Base-by-base conservation (phyloP, 23 tunicate species). In the Halocynthia roretzi region DNA sequence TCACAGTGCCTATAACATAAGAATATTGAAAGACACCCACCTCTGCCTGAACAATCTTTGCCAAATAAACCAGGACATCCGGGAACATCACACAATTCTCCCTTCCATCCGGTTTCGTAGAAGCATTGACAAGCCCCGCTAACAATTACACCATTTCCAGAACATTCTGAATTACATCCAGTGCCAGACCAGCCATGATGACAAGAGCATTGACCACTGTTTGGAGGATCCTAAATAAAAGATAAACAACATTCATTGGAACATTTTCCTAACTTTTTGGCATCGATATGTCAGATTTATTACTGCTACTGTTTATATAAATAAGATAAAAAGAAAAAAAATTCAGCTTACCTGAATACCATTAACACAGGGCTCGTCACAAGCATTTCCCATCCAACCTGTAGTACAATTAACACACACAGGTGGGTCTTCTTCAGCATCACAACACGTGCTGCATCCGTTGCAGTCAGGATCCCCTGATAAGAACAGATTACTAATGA, bases 381-480 rank as follows among this genome's bases (percentile, higher is more conserved):
- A 76, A 19, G 60, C 80, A 18, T 58, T 76, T 7, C 80, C 80
- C 80, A 76, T 76, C 80, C 80, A 76, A 15, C 50, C 80, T 11
- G 10, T 7, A n/a, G 40, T 18, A 23, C 80, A 76, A 53, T 76
- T 55, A 50, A 57, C 67, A 76, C 80, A 76, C n/a, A 57, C 67
- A 17, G 80, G 80, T 7, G 80, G 80, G 50, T 76, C 80, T 22
- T 58, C 80, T 7, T 11, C n/a, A 21, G 67, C 44, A 23, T 76
- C 50, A 23, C 80, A 76, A 31, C 44, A 31, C 10, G 67, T 76
- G 19, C 80, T 68, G 22, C 80, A 68, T 12, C 50, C 50, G 8
- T 76, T 22, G 15, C 80, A 76, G 80, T 76, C 80, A 76, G 80
- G 80, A 10, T 54, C 80, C n/a, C 80, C 80, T 76, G 71, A 60